These are phyloP conservation scores for Helarctos malayanus DNA, from an alignment of 2,797 vertebrate species.

Conservation along the genomic window DNA sequence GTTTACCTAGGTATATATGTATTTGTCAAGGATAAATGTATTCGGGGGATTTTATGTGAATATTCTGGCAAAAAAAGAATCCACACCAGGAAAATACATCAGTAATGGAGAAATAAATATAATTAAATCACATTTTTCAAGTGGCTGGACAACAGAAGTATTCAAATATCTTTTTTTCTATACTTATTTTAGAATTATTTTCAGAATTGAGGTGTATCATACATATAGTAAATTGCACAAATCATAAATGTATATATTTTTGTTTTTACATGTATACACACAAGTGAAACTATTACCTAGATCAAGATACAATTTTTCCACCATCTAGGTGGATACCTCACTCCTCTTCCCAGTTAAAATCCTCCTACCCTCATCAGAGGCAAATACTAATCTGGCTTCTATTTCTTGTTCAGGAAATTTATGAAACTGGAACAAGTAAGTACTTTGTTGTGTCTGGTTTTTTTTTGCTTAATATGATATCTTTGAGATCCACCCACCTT, in stretches of 20 bases:
- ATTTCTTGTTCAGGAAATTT: neutral
- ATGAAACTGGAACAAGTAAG: neutral
- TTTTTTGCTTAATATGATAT: neutral
- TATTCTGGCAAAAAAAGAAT: conserved; percentile 28
- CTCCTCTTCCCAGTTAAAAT: neutral
- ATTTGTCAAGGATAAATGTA: neutral
- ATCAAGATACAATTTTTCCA: neutral
- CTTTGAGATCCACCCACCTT: neutral
- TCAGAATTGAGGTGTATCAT: neutral
- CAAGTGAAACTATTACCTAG: neutral
- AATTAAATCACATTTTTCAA: conserved; percentile 47
- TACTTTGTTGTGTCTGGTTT: neutral
- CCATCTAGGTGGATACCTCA: neutral
- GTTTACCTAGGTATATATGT: neutral
- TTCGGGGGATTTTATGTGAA: neutral
- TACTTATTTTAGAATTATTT: conserved; percentile 15
- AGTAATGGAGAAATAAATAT: neutral
- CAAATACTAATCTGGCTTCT: neutral
- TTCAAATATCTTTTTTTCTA: neutral
- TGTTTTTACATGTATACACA: neutral
- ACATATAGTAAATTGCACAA: neutral
- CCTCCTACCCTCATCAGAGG: neutral
- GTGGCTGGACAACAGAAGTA: neutral
- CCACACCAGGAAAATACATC: neutral
- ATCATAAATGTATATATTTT: neutral